Conservation (phyloP, 2,888 invertebrate genomes). For the Uloborus plumipes region DNA sequence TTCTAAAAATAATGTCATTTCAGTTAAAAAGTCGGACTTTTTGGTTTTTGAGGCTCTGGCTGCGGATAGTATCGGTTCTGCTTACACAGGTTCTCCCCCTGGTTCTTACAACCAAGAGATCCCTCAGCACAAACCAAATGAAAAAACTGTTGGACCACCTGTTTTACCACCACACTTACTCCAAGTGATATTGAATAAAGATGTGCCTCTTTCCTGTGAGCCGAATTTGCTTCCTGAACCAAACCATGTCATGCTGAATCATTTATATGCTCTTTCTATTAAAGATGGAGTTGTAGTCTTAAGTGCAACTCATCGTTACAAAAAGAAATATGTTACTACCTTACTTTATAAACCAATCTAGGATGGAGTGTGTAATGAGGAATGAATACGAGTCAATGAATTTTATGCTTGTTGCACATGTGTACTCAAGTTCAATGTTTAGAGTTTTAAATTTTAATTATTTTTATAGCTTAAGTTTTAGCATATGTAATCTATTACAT, state of each 20-base stretch:
- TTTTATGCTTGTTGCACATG: no score
- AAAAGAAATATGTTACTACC: constrained; percentile 99
- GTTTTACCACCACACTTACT: constrained; percentile 96
- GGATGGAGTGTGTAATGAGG: neutral
- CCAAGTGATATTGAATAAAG: constrained; percentile 98
- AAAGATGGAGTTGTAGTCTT: constrained; percentile 99
- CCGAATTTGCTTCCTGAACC: constrained; percentile 99
- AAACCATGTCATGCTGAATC: constrained; percentile 99
- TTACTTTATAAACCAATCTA: constrained; percentile 96
- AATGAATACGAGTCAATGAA: no score
- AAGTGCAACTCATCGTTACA: constrained; percentile 97
- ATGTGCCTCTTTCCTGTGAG: constrained; percentile 96
- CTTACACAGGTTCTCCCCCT: constrained; percentile 70
- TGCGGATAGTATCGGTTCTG: constrained; percentile 76
- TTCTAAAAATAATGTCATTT: constrained; percentile 90
- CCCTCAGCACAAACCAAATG: constrained; percentile 92
- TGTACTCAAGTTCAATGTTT: no score
- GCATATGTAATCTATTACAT: no score
- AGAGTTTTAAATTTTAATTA: no score
- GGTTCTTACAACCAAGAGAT: constrained; percentile 81
- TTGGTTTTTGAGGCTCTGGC: constrained; percentile 98
- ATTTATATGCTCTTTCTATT: constrained; percentile 98
- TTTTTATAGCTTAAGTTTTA: no score
- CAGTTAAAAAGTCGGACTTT: constrained; percentile 94
- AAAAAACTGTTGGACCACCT: constrained; percentile 93